Evolutionary conservation across 2,113 vertebrate genomes (phyloP), one percentile per base, ranked within the genome.

Genomic region (Colistium nudipinnis): DNA sequence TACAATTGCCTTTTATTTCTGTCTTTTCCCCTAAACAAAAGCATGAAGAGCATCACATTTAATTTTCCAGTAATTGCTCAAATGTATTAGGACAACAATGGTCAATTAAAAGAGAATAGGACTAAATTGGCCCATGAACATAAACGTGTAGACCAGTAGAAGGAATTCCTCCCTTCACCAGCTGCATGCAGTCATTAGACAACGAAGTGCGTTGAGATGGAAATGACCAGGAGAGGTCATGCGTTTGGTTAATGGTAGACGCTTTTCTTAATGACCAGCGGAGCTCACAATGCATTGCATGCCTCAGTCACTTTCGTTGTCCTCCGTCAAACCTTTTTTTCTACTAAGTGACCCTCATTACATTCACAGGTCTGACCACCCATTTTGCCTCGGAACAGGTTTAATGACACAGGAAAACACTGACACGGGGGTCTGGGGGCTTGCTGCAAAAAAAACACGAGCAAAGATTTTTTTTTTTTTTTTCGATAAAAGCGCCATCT

Each of bases 221-320:
- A 43, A 14, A 0, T 44, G 56, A 60, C 25, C 24, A 3, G n/a
- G 19, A 47, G 47, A 30, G 63, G 28, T 47, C 39, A 24, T 3
- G 31, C 47, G 55, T 43, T 62, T 43, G 2, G 20, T 28, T 35
- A 48, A 48, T 56, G 43, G 25, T 22, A 51, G n/a, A 13, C 9
- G 24, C 19, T 20, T 38, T 45, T 53, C 45, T 36, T n/a, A 44
- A 59, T 3, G 0, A 54, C 39, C 41, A 61, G 31, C 4, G 13
- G 20, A 44, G 59, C 31, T 55, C 33, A 27, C 27, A 53, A 28
- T 1, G 35, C 35, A 27, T 11, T 33, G 1, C 14, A 20, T 13
- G 36, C 51, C 31, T 49, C 31, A 36, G 17, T n/a, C 36, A 60
- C 48, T 67, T 39, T 25, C 41, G 43, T 41, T 19, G 33, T 39